Conservation (phyloP, 2,888 invertebrate species). For the Phytoseiulus persimilis region DNA sequence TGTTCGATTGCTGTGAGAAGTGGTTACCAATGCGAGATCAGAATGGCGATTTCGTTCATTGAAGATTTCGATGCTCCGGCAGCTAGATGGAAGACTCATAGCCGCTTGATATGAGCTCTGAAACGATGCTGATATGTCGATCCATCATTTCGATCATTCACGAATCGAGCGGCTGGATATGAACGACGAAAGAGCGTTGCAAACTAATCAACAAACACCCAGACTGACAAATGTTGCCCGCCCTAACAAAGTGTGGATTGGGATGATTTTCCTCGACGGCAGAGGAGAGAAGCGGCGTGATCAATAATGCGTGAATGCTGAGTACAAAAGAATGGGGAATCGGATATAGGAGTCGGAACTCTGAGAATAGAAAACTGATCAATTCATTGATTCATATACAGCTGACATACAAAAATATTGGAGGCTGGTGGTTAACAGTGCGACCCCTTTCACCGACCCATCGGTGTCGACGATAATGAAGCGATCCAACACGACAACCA, state of each 20-base stretch:
- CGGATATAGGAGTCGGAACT: not conserved
- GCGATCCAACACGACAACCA: not conserved
- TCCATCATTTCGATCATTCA: not conserved
- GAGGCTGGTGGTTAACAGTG: not conserved
- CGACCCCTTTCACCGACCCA: not conserved
- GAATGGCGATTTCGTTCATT: not conserved
- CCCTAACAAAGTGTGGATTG: not conserved
- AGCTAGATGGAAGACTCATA: not conserved
- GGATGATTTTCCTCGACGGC: not conserved
- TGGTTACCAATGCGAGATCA: not conserved
- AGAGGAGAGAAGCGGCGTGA: not conserved
- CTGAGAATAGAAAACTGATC: not conserved
- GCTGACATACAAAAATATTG: not conserved
- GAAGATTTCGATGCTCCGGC: not conserved
- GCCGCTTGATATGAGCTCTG: not conserved
- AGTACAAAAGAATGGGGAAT: not conserved
- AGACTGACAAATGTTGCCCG: not conserved
- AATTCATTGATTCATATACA: not conserved
- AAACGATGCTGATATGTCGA: not conserved
- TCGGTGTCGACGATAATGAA: not conserved
- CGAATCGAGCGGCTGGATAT: not conserved
- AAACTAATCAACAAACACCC: not conserved
- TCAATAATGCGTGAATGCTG: slow-evolving; percentile 5
- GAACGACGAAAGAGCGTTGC: not conserved
- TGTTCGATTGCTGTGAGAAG: not conserved